phyloP scores from a whole-genome alignment of 2,888 invertebrate genomes.

The Drosophila dives region DNA sequence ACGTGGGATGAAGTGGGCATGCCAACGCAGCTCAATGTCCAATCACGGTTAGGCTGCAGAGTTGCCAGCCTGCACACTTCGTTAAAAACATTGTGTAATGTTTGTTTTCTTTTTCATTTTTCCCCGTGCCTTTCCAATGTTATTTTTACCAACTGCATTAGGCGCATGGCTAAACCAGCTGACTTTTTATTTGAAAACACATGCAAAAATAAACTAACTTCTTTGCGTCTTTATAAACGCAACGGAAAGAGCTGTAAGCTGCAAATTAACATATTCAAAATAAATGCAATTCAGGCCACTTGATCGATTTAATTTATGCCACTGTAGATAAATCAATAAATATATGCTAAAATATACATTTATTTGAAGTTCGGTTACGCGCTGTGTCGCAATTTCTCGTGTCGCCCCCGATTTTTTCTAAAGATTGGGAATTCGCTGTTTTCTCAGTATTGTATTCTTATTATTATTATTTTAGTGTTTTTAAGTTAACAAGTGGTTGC shows the following conservation, averaged over 20 bases:
- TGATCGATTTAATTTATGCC: conserved; percentile 41
- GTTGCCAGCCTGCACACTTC: conserved; percentile 52
- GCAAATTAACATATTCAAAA: conserved; percentile 38
- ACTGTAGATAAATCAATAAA: conserved; percentile 27
- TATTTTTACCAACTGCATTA: conserved; percentile 44
- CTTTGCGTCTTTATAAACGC: conserved; percentile 55
- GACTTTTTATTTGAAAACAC: conserved; percentile 23
- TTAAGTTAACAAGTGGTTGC: conserved; percentile 43
- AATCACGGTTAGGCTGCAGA: conserved; percentile 39
- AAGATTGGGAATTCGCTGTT: neutral
- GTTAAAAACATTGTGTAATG: conserved; percentile 53
- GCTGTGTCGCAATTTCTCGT: conserved; percentile 26
- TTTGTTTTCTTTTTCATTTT: conserved; percentile 29
- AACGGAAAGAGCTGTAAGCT: conserved; percentile 46
- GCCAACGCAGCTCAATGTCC: conserved; percentile 62
- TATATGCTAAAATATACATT: conserved; percentile 26
- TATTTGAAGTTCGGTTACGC: conserved; percentile 46
- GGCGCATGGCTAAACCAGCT: conserved; percentile 51
- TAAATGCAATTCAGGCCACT: conserved; percentile 26
- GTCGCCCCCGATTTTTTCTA: neutral
- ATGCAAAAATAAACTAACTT: conserved; percentile 3
- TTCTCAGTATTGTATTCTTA: neutral
- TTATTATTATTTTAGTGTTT: neutral
- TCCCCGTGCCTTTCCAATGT: neutral
- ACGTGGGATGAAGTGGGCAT: conserved; percentile 35